Evolutionary conservation across 2,888 invertebrate species (phyloP), one percentile per base, ranked within the genome.

Genomic region (Mesochorus sp.): DNA sequence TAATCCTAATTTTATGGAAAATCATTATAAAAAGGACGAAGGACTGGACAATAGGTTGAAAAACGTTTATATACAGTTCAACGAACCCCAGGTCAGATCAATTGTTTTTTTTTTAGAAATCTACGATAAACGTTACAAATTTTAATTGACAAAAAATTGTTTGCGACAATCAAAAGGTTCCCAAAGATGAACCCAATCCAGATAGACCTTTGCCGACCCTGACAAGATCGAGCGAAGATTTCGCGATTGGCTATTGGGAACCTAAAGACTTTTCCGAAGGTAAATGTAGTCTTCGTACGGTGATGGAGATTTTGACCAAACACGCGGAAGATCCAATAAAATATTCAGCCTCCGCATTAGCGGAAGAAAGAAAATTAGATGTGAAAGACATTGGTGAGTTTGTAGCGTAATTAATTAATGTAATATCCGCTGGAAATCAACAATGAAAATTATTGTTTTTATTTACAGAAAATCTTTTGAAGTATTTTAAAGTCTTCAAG

Each of bases 51-150:
- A 92, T 34, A 92, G 94, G 87, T 91, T 96, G 76, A 95, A 94
- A 91, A 92, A 93, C 88, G 94, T 96, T 91, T 96, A 93, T 93
- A 95, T 97, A 88, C 94, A 93, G 67, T 95, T 96, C 0, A 86
- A 92, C 67, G 94, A 94, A 68, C 90, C 91, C 70, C 59, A 84
- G 76, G 89, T 89, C 78, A 78, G 47, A 12, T 26, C 17, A 49
- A 47, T 10, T 3, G 1, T 6, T 47, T 4, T 47, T 19, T 6
- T 2, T 19, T 28, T 2, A 17, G 39, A 55, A 28, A 10, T 28
- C 5, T 42, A 28, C 14, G n/a, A 26, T 28, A 12, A n/a, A n/a
- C n/a, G 21, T 14, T 31, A 6, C 1, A 26, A 42, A 3, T 24
- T 61, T 39, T 37, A 17, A n/a, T 26, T 17, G 8, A 24, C 39